These are phyloP conservation scores for Panzeria rudis DNA, from an alignment of 2,888 invertebrate species.

Conservation along the genomic window DNA sequence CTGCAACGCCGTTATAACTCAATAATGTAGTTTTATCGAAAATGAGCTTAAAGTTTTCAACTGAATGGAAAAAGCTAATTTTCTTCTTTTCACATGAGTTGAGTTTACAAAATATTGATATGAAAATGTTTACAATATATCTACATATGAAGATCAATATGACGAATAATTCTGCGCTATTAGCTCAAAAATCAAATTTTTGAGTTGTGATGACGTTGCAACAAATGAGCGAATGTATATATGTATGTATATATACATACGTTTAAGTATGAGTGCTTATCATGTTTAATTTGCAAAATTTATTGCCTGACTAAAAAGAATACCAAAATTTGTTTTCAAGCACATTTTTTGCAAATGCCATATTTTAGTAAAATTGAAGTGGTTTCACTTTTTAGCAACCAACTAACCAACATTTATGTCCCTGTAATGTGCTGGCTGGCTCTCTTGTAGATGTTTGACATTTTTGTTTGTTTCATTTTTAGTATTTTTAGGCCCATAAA, in stretches of 20 bases:
- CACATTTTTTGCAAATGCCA: background rate
- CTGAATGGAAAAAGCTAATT: too few relatives aligned
- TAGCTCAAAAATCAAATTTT: too few relatives aligned
- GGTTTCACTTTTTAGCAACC: conserved; percentile 26
- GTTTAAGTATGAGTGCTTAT: background rate
- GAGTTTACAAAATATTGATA: too few relatives aligned
- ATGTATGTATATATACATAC: background rate
- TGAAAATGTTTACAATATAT: too few relatives aligned
- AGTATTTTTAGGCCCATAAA: conserved; percentile 50
- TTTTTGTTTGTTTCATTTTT: conserved; percentile 23
- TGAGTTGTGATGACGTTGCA: too few relatives aligned
- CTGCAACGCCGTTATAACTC: too few relatives aligned
- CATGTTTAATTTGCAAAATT: conserved; percentile 45
- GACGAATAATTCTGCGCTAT: too few relatives aligned
- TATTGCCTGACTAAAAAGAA: conserved; percentile 41
- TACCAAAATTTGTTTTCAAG: background rate
- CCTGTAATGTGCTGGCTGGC: background rate
- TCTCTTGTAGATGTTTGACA: conserved; percentile 6
- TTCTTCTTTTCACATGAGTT: too few relatives aligned
- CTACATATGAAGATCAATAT: too few relatives aligned
- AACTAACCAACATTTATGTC: background rate
- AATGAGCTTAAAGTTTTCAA: too few relatives aligned
- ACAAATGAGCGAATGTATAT: too few relatives aligned
- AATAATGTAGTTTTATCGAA: too few relatives aligned
- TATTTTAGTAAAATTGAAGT: conserved; percentile 5